These are phyloP conservation scores for Pyrrhosoma nymphula DNA, from an alignment of 2,888 invertebrate genomes.

Conservation along the genomic window DNA sequence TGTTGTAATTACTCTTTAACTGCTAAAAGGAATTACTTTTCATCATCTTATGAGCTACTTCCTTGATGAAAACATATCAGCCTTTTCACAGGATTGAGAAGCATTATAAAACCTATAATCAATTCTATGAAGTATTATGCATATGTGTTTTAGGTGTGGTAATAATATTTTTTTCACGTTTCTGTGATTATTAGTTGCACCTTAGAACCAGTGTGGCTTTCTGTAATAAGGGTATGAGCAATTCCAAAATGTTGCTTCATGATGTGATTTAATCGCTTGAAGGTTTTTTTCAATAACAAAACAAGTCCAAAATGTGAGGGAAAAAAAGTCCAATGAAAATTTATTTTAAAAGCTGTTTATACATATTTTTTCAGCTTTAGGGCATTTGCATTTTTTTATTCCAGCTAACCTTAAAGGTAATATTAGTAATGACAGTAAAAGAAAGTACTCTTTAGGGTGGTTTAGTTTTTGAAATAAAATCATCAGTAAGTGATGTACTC, in stretches of 20 bases:
- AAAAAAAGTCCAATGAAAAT: not conserved
- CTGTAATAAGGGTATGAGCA: not conserved
- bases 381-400: not conserved
- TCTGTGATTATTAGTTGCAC: conserved; percentile 5
- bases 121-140: not conserved
- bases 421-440: not conserved
- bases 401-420: not conserved
- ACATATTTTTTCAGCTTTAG: not conserved
- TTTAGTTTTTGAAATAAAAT: not conserved
- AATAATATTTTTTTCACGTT: not conserved
- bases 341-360: not conserved
- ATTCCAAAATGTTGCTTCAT: not conserved
- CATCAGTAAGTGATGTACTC: not conserved
- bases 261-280: not conserved
- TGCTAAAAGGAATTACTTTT: not conserved
- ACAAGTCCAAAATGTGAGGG: too few relatives aligned
- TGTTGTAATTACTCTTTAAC: not conserved
- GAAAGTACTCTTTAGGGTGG: not conserved
- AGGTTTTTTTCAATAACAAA: not conserved
- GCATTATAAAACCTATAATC: not conserved
- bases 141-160: not conserved
- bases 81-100: not conserved
- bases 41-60: not conserved
- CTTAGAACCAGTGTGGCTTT: not conserved
- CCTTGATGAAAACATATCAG: not conserved